Conservation (phyloP, 2,888 invertebrate genomes). For the Oxycera nigricornis region DNA sequence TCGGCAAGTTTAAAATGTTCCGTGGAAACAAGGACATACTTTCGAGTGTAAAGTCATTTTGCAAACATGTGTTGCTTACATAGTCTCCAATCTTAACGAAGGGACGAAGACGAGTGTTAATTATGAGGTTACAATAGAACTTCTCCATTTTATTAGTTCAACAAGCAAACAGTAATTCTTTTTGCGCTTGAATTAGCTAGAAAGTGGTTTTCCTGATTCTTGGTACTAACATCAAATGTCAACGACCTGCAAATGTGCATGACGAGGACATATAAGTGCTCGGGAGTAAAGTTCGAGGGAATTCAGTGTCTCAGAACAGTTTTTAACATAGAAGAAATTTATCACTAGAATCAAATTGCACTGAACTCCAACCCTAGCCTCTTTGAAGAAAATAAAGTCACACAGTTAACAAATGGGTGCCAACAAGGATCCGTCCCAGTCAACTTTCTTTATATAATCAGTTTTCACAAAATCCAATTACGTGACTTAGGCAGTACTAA, state of each 20-base stretch:
- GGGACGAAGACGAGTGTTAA: conserved; percentile 25
- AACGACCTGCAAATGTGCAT: not conserved
- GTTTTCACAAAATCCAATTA: not conserved
- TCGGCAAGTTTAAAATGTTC: conserved; percentile 39
- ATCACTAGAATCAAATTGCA: no score
- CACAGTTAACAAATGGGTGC: not conserved
- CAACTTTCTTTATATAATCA: not conserved
- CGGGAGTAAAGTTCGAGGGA: no score
- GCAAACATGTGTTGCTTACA: not conserved
- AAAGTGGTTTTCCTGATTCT: not conserved
- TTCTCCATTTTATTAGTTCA: not conserved
- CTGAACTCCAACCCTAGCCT: no score
- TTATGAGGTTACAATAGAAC: conserved; percentile 4
- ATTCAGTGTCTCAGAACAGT: no score
- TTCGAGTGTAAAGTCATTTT: not conserved
- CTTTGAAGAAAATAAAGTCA: no score
- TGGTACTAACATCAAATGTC: not conserved
- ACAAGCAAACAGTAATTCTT: not conserved
- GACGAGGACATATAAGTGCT: no score
- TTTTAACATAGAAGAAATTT: no score
- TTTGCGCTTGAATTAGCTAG: conserved; percentile 16
- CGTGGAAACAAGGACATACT: not conserved
- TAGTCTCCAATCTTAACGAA: not conserved
- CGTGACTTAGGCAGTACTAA: not conserved
- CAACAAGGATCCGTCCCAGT: not conserved